A percentile compares a stretch with the other conserved stretches of the same genome.
Conservation (phyloP, 2,797 vertebrate genomes). For the Centroberyx gerrardi region DNA sequence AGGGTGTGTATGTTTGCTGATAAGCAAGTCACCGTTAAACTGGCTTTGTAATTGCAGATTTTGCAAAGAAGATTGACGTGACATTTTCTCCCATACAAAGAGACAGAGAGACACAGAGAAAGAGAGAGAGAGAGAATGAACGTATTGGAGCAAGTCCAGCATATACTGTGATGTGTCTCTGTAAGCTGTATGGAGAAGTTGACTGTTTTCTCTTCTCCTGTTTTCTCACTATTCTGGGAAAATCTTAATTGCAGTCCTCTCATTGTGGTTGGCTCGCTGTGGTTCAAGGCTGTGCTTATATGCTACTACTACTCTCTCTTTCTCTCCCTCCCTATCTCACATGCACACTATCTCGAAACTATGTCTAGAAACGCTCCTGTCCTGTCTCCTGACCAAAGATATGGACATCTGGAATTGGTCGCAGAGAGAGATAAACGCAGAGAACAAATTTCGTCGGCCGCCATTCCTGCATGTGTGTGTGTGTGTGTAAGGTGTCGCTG, state of each 20-base stretch:
- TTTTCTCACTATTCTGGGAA: constrained; percentile 71
- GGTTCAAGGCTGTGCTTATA: constrained; percentile 48
- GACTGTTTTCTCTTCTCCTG: constrained; percentile 32
- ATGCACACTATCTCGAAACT: constrained; percentile 8
- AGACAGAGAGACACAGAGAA: constrained; percentile 6
- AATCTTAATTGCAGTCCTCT: constrained; percentile 67
- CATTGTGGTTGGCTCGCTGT: constrained; percentile 61
- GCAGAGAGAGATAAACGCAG: too few relatives aligned
- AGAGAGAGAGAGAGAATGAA: constrained; percentile 2
- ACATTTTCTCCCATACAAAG: constrained; percentile 8
- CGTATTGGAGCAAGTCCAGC: constrained; percentile 6
- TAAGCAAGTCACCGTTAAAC: constrained; percentile 47
- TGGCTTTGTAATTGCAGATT: constrained; percentile 36
- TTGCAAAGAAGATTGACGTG: constrained; percentile 29
- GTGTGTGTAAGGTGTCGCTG: too few relatives aligned
- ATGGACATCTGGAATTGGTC: too few relatives aligned
- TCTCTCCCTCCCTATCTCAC: constrained; percentile 12
- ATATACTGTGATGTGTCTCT: constrained; percentile 14
- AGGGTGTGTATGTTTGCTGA: constrained; percentile 54
- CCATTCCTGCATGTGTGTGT: too few relatives aligned
- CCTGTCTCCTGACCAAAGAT: too few relatives aligned
- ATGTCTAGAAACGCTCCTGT: too few relatives aligned
- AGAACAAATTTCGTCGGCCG: too few relatives aligned
- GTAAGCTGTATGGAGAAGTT: constrained; percentile 17
- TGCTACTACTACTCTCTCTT: constrained; percentile 25